Conservation (phyloP, 2,797 vertebrate species). For the Syngnathus acus region DNA sequence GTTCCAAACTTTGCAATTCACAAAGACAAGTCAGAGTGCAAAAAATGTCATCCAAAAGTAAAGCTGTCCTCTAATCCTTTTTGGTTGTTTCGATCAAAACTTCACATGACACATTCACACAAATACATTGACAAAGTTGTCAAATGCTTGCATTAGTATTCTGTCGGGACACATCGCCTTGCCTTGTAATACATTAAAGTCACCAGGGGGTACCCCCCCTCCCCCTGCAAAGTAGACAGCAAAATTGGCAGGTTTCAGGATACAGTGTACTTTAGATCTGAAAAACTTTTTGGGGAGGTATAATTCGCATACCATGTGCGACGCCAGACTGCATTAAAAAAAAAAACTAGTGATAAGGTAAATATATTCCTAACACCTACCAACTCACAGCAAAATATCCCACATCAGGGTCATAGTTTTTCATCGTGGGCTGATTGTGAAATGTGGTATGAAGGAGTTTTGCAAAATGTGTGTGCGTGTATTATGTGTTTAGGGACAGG, state of each 20-base stretch:
- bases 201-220: constrained; percentile 65
- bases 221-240: constrained; percentile 53
- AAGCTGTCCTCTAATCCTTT: constrained; percentile 23
- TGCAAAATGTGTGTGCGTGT: constrained; percentile 9
- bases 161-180: constrained; percentile 53
- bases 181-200: constrained; percentile 74
- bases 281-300: constrained; percentile 20
- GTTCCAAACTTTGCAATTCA: constrained; percentile 19
- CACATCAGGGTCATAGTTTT: constrained; percentile 54
- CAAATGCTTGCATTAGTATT: constrained; percentile 70
- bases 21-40: constrained; percentile 7
- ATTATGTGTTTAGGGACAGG: constrained; percentile 41
- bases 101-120: constrained; percentile 38
- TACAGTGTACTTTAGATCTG: constrained; percentile 26
- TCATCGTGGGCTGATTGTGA: constrained; percentile 56
- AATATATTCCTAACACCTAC: constrained; percentile 32
- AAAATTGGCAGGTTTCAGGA: constrained; percentile 59
- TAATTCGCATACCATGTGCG: constrained; percentile 13
- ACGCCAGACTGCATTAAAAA: constrained; percentile 17
- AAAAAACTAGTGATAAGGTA: constrained; percentile 14
- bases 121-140: constrained; percentile 47
- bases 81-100: constrained; percentile 18
- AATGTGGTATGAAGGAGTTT: constrained; percentile 46
- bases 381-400: constrained; percentile 25
- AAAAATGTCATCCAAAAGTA: background rate